Evolutionary conservation across 1,140 invertebrate species (phyloP).

Genomic region (Anastrepha ludens): DNA sequence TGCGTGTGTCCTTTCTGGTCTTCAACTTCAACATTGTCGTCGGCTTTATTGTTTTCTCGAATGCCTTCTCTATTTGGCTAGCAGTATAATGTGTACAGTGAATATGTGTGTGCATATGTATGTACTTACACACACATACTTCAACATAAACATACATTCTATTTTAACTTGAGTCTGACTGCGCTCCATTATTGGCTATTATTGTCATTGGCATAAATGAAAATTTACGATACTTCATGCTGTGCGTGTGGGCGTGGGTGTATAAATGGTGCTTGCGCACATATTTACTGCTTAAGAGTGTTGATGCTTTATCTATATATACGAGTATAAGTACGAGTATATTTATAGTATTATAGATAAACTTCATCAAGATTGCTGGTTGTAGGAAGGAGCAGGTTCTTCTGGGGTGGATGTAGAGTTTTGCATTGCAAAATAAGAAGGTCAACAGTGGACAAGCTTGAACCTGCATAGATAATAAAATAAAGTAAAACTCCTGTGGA

Average conservation of each 20-base stretch:
- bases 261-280: background rate
- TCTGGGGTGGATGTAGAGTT: no score
- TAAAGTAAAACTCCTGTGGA: no score
- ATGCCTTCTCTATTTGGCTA: background rate
- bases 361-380: no score
- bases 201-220: slow-evolving; percentile 51
- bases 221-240: slow-evolving; percentile 39
- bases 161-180: slow-evolving; percentile 35
- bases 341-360: no score
- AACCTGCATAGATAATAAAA: no score
- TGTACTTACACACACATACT: background rate
- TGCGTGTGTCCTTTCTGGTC: background rate
- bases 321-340: background rate
- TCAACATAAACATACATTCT: background rate
- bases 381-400: background rate
- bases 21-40: background rate
- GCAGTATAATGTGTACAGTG: background rate
- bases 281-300: background rate
- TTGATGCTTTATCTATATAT: background rate
- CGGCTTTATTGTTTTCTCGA: background rate
- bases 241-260: background rate
- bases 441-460: no score
- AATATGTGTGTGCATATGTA: no score
- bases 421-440: no score
- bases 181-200: slow-evolving; percentile 49